These are phyloP conservation scores for Dunckerocampus dactyliophorus DNA, from an alignment of 2,113 vertebrate species.

Conservation along the genomic window DNA sequence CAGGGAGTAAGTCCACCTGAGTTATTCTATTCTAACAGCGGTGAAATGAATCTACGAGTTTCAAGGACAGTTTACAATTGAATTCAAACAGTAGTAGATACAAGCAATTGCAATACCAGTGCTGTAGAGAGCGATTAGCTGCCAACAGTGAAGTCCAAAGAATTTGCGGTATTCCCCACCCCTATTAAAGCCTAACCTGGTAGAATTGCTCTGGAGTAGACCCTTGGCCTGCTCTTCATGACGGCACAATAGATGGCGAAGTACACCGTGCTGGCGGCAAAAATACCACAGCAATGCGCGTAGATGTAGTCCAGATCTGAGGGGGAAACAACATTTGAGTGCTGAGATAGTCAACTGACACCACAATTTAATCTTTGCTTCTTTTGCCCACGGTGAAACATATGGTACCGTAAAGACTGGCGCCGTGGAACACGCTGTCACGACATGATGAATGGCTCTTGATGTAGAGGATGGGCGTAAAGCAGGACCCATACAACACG, in stretches of 20 bases:
- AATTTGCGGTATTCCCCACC: not conserved
- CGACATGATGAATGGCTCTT: conserved; percentile 79
- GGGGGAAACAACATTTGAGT: not conserved
- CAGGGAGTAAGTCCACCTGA: no score
- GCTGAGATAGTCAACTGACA: no score
- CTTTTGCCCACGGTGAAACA: not conserved
- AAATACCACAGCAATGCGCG: conserved; percentile 83
- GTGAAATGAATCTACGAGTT: no score
- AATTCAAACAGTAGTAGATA: no score
- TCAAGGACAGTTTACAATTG: no score
- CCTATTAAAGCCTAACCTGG: conserved; percentile 67
- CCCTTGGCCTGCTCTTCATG: conserved; percentile 79
- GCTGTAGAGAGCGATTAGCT: no score
- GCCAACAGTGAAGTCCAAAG: not conserved
- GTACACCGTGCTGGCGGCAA: conserved; percentile 82
- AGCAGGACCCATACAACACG: conserved; percentile 79
- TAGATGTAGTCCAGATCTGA: conserved; percentile 89
- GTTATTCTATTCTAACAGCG: no score
- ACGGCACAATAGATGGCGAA: conserved; percentile 81
- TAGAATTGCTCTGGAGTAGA: conserved; percentile 81
- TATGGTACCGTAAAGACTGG: conserved; percentile 83
- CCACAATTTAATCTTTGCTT: no score
- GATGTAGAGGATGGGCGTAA: conserved; percentile 85
- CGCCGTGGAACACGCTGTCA: conserved; percentile 75
- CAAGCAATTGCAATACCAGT: no score